These are phyloP conservation scores for Tenthredo amoena DNA, from an alignment of 2,888 invertebrate species.

Conservation along the genomic window DNA sequence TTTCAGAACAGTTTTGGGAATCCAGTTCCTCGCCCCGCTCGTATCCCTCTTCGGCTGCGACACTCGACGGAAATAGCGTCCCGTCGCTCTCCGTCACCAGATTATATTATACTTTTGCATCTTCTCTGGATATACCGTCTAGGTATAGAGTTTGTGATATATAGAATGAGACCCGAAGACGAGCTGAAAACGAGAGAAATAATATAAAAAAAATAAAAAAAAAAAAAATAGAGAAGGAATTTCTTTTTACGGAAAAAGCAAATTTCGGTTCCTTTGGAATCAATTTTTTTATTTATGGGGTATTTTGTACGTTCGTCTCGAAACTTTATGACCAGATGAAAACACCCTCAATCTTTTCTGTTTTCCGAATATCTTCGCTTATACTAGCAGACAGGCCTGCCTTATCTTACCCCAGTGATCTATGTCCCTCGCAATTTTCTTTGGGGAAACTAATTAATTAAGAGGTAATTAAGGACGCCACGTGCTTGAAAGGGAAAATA, in stretches of 20 bases:
- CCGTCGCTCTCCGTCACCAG: slow-evolving; percentile 10
- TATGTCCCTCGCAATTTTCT: background rate
- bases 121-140: slow-evolving; percentile 19
- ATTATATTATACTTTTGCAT: slow-evolving; percentile 25
- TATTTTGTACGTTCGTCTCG: background rate
- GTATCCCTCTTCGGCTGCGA: background rate
- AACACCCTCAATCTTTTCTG: slow-evolving; percentile 22
- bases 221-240: background rate
- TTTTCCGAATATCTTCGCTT: slow-evolving; percentile 1
- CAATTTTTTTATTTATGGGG: background rate
- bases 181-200: background rate
- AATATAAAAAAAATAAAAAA: background rate
- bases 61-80: slow-evolving; percentile 32
- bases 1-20: slow-evolving; percentile 37
- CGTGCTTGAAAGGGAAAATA: background rate
- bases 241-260: background rate
- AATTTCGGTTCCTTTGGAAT: background rate
- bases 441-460: background rate
- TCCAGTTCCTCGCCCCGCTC: background rate
- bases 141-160: background rate
- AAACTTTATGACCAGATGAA: background rate
- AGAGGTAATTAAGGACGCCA: background rate
- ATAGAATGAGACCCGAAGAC: background rate
- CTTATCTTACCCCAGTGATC: background rate
- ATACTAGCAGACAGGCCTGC: background rate